phyloP scores from a whole-genome alignment of 2,888 invertebrate genomes.

The Perdita meconis region DNA sequence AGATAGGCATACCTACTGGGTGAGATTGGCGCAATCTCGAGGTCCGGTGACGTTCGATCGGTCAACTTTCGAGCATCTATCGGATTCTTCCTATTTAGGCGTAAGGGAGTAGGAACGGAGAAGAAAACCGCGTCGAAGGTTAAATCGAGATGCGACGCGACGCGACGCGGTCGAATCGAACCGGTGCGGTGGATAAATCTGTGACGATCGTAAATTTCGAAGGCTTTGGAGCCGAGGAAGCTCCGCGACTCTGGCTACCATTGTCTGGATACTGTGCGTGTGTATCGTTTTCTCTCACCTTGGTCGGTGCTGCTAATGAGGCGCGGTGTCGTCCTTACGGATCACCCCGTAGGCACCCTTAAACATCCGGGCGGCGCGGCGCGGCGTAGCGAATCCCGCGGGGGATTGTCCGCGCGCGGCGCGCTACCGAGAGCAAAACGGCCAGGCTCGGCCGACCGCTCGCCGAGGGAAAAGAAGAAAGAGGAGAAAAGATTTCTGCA shows the following conservation, averaged over 20 bases:
- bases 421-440: constrained; percentile 42
- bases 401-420: constrained; percentile 50
- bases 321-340: constrained; percentile 66
- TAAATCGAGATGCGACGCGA: constrained; percentile 54
- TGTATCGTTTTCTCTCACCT: constrained; percentile 56
- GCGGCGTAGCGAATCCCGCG: constrained; percentile 47
- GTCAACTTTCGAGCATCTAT: constrained; percentile 27
- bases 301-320: constrained; percentile 59
- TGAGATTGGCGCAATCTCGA: constrained; percentile 72
- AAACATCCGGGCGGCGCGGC: constrained; percentile 59
- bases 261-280: constrained; percentile 46
- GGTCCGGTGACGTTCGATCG: constrained; percentile 49
- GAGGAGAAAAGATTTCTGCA: constrained; percentile 60
- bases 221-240: not conserved
- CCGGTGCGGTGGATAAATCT: constrained; percentile 52
- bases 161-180: constrained; percentile 51
- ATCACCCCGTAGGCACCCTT: constrained; percentile 66
- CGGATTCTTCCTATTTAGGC: no score
- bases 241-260: constrained; percentile 40
- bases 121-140: constrained; percentile 40
- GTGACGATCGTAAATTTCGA: constrained; percentile 59
- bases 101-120: no score
- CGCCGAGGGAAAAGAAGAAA: constrained; percentile 33
- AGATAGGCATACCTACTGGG: constrained; percentile 77
- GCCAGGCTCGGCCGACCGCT: constrained; percentile 18